These are phyloP conservation scores for Arctopsyche grandis DNA, from an alignment of 1,140 invertebrate species.

Conservation along the genomic window DNA sequence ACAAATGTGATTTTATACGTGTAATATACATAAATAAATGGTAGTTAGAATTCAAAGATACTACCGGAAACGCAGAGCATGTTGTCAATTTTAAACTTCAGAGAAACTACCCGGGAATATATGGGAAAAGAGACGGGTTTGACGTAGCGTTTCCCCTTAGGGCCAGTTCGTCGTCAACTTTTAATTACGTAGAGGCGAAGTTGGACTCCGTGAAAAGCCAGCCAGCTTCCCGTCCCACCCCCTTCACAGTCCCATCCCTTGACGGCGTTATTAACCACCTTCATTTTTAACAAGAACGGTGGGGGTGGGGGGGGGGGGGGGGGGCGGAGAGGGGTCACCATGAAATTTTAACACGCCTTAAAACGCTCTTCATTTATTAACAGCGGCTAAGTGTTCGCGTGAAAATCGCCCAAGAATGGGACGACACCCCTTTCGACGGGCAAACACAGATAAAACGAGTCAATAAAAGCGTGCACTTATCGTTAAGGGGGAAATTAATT, in stretches of 20 bases:
- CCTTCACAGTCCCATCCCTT: conserved; percentile 4
- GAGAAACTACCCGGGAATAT: neutral
- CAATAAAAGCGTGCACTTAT: no score
- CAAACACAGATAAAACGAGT: no score
- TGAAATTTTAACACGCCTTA: conserved; percentile 33
- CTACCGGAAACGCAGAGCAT: no score
- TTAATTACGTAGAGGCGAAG: conserved; percentile 37
- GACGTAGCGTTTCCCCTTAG: neutral
- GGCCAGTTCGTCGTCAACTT: conserved; percentile 35
- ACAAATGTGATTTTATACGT: no score
- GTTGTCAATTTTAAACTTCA: neutral
- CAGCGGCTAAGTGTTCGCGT: conserved; percentile 24
- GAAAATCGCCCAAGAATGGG: conserved; percentile 16
- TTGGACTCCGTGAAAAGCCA: neutral
- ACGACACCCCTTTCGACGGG: neutral
- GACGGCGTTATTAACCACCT: conserved; percentile 40
- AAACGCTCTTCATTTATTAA: conserved; percentile 36
- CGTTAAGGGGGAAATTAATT: neutral
- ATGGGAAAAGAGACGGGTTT: neutral
- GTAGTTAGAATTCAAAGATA: no score
- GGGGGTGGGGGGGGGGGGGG: neutral
- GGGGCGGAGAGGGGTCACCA: neutral
- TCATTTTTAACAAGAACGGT: conserved; percentile 41
- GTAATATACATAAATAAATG: no score
- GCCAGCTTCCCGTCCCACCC: neutral